These are phyloP conservation scores for Sphaerophoria taeniata DNA, from an alignment of 2,888 invertebrate species.

Conservation along the genomic window DNA sequence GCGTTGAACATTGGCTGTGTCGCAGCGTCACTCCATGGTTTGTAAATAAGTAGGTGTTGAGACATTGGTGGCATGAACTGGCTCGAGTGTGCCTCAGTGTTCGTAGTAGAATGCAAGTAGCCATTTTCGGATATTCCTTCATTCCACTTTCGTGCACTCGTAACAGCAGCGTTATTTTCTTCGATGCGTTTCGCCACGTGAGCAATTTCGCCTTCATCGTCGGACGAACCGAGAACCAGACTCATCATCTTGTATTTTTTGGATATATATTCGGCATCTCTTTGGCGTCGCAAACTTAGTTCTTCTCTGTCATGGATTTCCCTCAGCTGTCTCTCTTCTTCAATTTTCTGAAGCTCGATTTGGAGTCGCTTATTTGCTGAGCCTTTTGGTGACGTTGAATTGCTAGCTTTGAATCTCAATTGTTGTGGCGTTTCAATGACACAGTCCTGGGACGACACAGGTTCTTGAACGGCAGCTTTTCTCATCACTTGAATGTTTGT, in stretches of 20 bases:
- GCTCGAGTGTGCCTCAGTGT: not conserved
- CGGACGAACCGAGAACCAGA: constrained; percentile 1
- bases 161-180: not conserved
- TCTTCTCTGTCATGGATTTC: constrained; percentile 25
- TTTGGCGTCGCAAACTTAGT: not conserved
- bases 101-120: constrained; percentile 9
- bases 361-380: too few relatives aligned
- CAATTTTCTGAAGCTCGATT: too few relatives aligned
- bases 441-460: too few relatives aligned
- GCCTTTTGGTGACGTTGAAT: too few relatives aligned
- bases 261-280: constrained; percentile 8
- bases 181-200: not conserved
- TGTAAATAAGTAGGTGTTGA: too few relatives aligned
- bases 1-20: too few relatives aligned
- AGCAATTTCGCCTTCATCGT: not conserved
- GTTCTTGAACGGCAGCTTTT: too few relatives aligned
- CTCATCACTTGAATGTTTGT: too few relatives aligned
- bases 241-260: constrained; percentile 22
- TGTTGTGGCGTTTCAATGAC: too few relatives aligned
- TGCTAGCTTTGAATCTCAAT: too few relatives aligned
- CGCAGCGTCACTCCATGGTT: too few relatives aligned
- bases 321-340: constrained; percentile 25
- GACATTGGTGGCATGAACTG: not conserved
- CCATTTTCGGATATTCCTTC: not conserved
- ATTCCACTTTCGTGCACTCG: not conserved